These are phyloP conservation scores for Percina caprodes DNA, from an alignment of 2,113 vertebrate species.

Conservation along the genomic window DNA sequence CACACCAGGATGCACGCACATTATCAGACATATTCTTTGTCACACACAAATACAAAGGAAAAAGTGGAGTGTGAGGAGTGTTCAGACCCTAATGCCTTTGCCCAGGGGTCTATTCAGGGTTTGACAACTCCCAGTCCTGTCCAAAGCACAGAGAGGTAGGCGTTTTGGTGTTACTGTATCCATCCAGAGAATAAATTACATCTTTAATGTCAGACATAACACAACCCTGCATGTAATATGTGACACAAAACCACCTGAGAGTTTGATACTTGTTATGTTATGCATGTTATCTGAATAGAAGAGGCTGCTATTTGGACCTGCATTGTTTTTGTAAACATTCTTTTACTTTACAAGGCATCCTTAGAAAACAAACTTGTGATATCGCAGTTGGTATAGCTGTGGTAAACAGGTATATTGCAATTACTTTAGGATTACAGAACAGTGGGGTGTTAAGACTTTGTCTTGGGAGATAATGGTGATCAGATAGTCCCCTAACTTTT, in stretches of 20 bases:
- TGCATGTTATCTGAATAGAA: neutral
- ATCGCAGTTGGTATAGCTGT: neutral
- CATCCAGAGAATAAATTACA: neutral
- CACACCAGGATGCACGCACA: slow-evolving; percentile 9
- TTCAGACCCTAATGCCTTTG: slow-evolving; percentile 39
- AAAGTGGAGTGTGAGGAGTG: neutral
- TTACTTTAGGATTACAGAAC: slow-evolving; percentile 1
- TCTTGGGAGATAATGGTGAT: slow-evolving; percentile 7
- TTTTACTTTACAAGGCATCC: neutral
- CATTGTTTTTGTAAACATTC: slow-evolving; percentile 10
- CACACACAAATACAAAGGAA: slow-evolving; percentile 38
- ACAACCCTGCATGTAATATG: neutral
- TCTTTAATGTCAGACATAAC: slow-evolving; percentile 21
- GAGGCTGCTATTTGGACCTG: neutral
- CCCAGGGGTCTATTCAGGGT: slow-evolving; percentile 53
- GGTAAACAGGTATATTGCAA: slow-evolving; percentile 41
- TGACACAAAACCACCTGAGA: slow-evolving; percentile 9
- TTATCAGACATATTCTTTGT: slow-evolving; percentile 38
- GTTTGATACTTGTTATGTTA: neutral
- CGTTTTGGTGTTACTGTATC: neutral
- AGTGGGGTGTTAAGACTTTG: slow-evolving; percentile 1
- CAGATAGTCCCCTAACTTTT: neutral
- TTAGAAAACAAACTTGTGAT: slow-evolving; percentile 3
- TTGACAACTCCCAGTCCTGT: slow-evolving; percentile 40
- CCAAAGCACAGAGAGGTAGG: slow-evolving; percentile 22